Base-by-base conservation (phyloP, 30 jellyfish, hydroid and myxozoan genomes). In the Turritopsis rubra region DNA sequence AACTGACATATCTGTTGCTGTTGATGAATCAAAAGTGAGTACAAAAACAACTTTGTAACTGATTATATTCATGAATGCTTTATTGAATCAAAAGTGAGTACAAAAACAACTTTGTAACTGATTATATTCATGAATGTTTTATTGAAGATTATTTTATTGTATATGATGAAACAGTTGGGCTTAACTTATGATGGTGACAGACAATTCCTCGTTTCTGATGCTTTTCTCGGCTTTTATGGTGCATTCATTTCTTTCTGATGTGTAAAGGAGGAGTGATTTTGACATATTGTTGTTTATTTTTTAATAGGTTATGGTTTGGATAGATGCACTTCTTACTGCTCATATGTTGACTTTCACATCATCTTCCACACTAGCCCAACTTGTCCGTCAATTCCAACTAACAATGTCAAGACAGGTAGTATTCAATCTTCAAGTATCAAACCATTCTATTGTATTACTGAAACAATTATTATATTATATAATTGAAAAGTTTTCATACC, bases 141-240 rank as follows among this genome's bases (percentile, higher is more conserved):
- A 27, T 9, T 68, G 77, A 7, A 7, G 19, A 7, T 8, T 1
- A 68, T 1, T 16, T 68, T 0, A 72, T 68, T 0, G 87, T 79
- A 28, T 1, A 65, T 80, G 87, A 80, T 80, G 87, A 53, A 80
- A 66, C 54, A 13, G 21, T 76, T 20, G 84, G 4, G 52, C 76
- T 80, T 80, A 80, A 29, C 21, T 77, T 1, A 16, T 16, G 65
- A 81, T 65, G 52, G 28, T 29, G 25, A 23, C 54, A 81, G 88
- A 22, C 70, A 82, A 82, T 82, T 82, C 88, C 88, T 82, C 88
- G 88, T 82, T 82, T 65, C 88, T 82, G 88, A 82, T 26, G 88
- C 88, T 16, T 8, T 68, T 8, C 30, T 1, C 16, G 9, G 21
- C 77, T 68, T 68, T 23, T 68, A 68, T 18, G 21, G 73, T 60